Conservation (phyloP, 2,888 invertebrate genomes). For the Drosophila anomalata region DNA sequence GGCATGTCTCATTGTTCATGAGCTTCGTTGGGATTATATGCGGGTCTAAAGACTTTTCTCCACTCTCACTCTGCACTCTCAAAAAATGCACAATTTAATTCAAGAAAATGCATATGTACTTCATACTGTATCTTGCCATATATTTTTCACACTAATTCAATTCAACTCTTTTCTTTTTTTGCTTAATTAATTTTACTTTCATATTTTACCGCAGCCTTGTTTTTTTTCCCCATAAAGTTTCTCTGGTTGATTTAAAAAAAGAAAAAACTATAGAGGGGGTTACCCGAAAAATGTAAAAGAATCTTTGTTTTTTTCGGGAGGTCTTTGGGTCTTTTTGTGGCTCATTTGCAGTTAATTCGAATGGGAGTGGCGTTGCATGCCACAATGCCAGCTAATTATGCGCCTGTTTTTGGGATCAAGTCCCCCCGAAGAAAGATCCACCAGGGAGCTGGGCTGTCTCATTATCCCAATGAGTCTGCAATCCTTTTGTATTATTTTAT, state of each 20-base stretch:
- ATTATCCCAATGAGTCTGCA: slow-evolving; percentile 17
- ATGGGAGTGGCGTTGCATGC: slow-evolving; percentile 23
- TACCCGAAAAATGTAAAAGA: neutral
- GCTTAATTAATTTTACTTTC: slow-evolving; percentile 19
- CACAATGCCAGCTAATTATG: slow-evolving; percentile 73
- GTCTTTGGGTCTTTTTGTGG: neutral
- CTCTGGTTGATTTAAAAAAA: neutral
- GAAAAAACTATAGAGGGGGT: too few species aligned
- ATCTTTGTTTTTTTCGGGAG: neutral
- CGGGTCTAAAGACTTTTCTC: slow-evolving; percentile 44
- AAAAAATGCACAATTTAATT: slow-evolving; percentile 1
- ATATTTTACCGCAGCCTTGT: neutral
- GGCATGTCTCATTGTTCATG: slow-evolving; percentile 41
- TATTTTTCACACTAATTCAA: slow-evolving; percentile 61
- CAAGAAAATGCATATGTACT: slow-evolving; percentile 51
- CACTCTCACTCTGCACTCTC: slow-evolving; percentile 13
- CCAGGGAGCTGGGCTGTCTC: slow-evolving; percentile 8
- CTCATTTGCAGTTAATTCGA: slow-evolving; percentile 39
- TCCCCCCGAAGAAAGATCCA: slow-evolving; percentile 36
- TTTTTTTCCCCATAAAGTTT: neutral
- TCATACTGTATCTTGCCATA: slow-evolving; percentile 60
- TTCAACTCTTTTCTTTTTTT: slow-evolving; percentile 39
- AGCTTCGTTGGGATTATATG: slow-evolving; percentile 61
- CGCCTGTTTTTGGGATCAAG: slow-evolving; percentile 71
- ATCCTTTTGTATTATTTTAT: slow-evolving; percentile 46